Base-by-base conservation (phyloP, 2,797 vertebrate species). In the Hephaestus fuliginosus region DNA sequence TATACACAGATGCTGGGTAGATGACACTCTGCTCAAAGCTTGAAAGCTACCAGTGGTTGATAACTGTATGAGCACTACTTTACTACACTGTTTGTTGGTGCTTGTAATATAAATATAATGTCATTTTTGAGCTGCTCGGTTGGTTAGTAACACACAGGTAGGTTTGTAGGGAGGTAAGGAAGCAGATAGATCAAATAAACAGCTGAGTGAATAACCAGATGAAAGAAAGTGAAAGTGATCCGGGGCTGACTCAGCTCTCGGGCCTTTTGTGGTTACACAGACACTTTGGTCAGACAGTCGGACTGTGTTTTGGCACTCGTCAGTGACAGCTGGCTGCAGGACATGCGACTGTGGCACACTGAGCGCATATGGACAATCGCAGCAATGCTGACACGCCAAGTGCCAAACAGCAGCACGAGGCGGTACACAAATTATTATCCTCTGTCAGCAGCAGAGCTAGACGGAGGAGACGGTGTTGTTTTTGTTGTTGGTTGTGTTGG, bases 241-340 rank as follows among this genome's bases (percentile, higher is more conserved):
- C 48, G 13, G 44, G 77, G 2, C 70, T 79, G 91, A 90, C 88
- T 93, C 84, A 73, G 89, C 91, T 87, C 52, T 74, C 1, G 43
- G 90, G 82, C 76, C 65, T 74, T 74, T 85, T 88, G 41, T 60
- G 80, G 88, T 79, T 65, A 10, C 55, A 52, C 89, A 88, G 89
- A 92, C 89, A 52, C 83, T 84, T 22, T 28, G 62, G 74, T 87
- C 86, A 89, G 92, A 90, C 91, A 88, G 83, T 84, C 87, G 84
- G 87, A 88, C 86, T 68, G 80, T 41, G 81, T 83, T 83, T 79
- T 77, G 87, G 86, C 84, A 22, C 79, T 77, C 20, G 70, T 79
- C 71, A 48, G 80, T 86, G 88, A 87, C 86, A 86, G 88, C 44
- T 44, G 53, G 88, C 90, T 78, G 75, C 74, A 56, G 89, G 89